Conservation (phyloP, 2,113 vertebrate genomes). For the Nanger granti region DNA sequence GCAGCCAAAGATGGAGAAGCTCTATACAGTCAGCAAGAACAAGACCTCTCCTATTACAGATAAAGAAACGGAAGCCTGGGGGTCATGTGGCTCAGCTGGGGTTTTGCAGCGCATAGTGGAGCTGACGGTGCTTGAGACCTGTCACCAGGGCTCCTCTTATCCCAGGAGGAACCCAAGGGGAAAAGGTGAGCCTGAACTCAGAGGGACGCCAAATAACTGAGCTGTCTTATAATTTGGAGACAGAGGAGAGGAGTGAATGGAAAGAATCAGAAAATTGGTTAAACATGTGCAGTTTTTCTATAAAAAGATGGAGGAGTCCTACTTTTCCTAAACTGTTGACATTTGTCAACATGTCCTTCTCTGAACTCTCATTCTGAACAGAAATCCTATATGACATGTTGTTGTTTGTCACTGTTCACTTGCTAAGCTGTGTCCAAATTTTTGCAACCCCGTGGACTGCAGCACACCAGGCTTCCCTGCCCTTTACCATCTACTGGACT, state of each 20-base stretch:
- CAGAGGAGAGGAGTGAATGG: not conserved
- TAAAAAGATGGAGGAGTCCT: not conserved
- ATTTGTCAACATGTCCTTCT: not conserved
- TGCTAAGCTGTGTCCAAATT: not conserved
- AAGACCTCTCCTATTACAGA: not conserved
- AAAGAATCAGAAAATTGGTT: not conserved
- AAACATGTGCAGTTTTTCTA: not conserved
- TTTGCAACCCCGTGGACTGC: not conserved
- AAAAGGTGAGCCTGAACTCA: not conserved
- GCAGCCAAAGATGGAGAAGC: no score
- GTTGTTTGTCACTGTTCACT: not conserved
- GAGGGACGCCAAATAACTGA: not conserved
- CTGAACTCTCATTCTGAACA: no score
- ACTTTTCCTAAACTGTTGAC: not conserved
- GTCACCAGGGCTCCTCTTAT: not conserved
- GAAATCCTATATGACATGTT: not conserved
- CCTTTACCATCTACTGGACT: not conserved
- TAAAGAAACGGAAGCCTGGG: no score
- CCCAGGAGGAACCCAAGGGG: not conserved
- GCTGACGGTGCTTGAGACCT: no score
- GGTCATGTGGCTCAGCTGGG: not conserved
- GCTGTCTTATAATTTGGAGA: not conserved
- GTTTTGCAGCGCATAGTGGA: rapidly evolving
- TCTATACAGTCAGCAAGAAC: no score
- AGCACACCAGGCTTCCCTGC: not conserved